Conservation (phyloP, 2,888 invertebrate genomes). For the Eueremaeus valkanovi region DNA sequence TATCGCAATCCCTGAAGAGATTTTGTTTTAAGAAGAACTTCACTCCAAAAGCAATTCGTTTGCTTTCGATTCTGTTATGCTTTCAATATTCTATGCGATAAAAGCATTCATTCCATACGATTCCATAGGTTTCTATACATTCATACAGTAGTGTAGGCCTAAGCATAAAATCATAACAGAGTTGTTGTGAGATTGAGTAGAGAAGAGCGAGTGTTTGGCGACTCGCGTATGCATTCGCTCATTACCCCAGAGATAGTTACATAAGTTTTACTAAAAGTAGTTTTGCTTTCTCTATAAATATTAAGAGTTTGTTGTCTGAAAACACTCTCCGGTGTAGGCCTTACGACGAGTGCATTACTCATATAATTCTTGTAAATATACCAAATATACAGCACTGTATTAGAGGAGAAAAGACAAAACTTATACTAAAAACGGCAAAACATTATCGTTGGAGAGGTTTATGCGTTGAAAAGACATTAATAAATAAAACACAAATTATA, state of each 20-base stretch:
- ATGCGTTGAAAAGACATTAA: not conserved
- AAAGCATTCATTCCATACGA: not conserved
- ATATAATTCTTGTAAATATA: not conserved
- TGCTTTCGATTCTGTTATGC: constrained; percentile 1
- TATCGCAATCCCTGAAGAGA: constrained; percentile 12
- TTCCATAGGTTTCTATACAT: not conserved
- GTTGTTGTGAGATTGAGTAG: no score
- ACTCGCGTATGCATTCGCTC: constrained; percentile 7
- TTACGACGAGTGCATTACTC: not conserved
- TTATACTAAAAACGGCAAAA: not conserved
- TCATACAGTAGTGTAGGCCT: not conserved
- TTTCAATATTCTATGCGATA: not conserved
- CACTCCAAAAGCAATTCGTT: constrained; percentile 6
- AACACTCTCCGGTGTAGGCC: not conserved
- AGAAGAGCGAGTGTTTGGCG: constrained; percentile 6
- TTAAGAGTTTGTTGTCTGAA: constrained; percentile 18
- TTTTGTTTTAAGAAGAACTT: constrained; percentile 10
- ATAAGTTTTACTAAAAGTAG: constrained; percentile 27
- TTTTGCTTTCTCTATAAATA: constrained; percentile 17
- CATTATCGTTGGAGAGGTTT: not conserved
- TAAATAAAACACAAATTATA: constrained; percentile 6
- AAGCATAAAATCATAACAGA: not conserved
- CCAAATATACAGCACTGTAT: not conserved
- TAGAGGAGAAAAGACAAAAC: not conserved
- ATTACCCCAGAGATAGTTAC: constrained; percentile 26